Evolutionary conservation across 2,113 vertebrate species (phyloP), one percentile per base, ranked within the genome.

Genomic region (Eonycteris spelaea): DNA sequence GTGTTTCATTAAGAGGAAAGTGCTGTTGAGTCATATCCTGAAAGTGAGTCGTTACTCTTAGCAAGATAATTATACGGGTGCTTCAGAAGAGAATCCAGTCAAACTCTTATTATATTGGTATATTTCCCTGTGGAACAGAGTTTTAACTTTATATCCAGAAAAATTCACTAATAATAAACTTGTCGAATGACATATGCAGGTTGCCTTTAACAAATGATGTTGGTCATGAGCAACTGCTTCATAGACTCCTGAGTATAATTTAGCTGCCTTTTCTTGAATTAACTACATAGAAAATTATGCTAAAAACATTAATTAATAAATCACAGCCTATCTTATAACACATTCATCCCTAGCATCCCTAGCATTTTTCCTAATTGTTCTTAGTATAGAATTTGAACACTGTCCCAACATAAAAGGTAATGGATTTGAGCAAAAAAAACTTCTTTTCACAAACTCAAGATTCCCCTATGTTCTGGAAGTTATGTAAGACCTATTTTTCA

Each of bases 1-100:
- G 33, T 96, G 78, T 94, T 86, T 89, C 91, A 80, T 93, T 93
- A 96, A 90, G 65, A 95, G 59, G 30, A 80, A 91, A 94, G 79
- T 28, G n/a, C 73, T 91, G 38, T 43, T 84, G 74, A 93, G 57
- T 97, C 97, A 95, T 73, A 91, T 67, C 74, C 90, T 95, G 70
- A 96, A 78, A 87, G 33, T 51, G 40, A 92, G 19, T 73, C 3
- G 15, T 90, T 89, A 86, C 68, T 93, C 95, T 90, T 80, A 94
- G 93, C 65, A 95, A 48, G 43, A 71, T 85, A 94, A 88, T 92
- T 94, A 86, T 24, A 63, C 16, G 38, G 33, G 30, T 53, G 35
- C 63, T 94, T 93, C 63, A 75, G 45, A 78, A 73, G 68, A 80
- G 53, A 91, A 75, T n/a, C 30, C 30, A 86, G 33, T 12, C 77